Conservation (phyloP, 2,113 vertebrate species). For the Hydrochoerus hydrochaeris region DNA sequence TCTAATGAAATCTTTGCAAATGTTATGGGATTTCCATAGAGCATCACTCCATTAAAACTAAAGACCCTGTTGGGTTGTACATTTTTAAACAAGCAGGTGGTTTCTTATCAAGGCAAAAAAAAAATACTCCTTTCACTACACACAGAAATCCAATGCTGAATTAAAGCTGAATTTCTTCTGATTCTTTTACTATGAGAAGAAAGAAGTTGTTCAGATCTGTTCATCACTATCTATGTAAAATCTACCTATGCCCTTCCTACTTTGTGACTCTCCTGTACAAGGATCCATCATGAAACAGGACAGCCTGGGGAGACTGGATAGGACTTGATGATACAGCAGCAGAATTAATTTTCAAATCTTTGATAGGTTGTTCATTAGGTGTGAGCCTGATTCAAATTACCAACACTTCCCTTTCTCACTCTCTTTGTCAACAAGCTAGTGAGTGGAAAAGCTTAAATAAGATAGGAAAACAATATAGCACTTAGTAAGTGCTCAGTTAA, state of each 20-base stretch:
- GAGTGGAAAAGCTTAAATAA: background rate
- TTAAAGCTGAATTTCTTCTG: background rate
- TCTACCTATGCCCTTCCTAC: background rate
- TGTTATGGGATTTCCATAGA: background rate
- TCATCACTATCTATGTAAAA: background rate
- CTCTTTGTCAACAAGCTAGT: background rate
- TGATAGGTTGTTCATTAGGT: background rate
- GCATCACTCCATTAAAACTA: background rate
- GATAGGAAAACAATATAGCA: background rate
- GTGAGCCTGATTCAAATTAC: background rate
- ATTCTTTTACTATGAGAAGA: background rate
- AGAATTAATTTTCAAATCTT: background rate
- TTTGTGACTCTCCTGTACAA: background rate
- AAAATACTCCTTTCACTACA: background rate
- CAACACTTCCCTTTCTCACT: background rate
- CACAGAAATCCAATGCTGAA: background rate
- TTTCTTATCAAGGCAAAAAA: background rate
- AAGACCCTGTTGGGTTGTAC: background rate
- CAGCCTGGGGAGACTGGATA: background rate
- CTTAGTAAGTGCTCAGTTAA: background rate
- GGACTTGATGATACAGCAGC: background rate
- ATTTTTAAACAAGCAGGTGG: background rate
- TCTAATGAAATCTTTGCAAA: slow-evolving; percentile 29
- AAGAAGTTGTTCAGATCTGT: background rate
- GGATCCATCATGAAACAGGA: background rate